phyloP scores from a whole-genome alignment of 1,140 invertebrate species.

The Myzus persicae region DNA sequence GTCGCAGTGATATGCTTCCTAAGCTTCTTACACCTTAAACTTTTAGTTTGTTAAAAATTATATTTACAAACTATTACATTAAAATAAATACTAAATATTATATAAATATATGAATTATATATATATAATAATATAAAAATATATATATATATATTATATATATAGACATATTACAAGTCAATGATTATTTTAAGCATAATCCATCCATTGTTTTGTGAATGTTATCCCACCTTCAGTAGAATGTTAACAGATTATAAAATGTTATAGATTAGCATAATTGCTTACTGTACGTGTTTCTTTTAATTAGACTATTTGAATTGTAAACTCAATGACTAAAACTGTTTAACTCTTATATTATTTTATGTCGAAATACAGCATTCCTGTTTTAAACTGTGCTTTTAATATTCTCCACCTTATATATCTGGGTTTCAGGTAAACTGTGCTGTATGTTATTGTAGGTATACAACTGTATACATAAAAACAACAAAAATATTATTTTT shows the following conservation, averaged over 20 bases:
- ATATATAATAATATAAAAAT: conserved; percentile 35
- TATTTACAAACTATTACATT: conserved; percentile 44
- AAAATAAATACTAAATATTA: conserved; percentile 47
- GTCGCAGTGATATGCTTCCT: conserved; percentile 66
- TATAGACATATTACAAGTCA: conserved; percentile 29
- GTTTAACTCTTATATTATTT: conserved; percentile 52
- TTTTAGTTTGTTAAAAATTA: conserved; percentile 55
- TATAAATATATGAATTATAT: conserved; percentile 52
- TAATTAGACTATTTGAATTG: conserved; percentile 43
- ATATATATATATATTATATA: conserved; percentile 36
- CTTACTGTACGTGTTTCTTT: conserved; percentile 32
- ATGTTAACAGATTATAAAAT: conserved; percentile 48
- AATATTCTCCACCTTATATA: background rate
- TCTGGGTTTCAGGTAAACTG: background rate
- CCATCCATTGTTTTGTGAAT: conserved; percentile 54
- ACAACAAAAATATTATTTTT: conserved; percentile 48
- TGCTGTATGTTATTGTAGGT: background rate
- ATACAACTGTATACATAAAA: background rate
- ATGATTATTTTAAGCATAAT: conserved; percentile 50
- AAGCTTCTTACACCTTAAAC: conserved; percentile 52
- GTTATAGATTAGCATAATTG: conserved; percentile 42
- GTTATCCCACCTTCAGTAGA: conserved; percentile 31
- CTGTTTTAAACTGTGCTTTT: conserved; percentile 26
- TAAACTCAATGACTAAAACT: conserved; percentile 43
- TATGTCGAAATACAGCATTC: conserved; percentile 52